A percentile compares a stretch with the other conserved stretches of the same genome.
phyloP scores from a whole-genome alignment of 2,113 vertebrate genomes.

The Naja naja region DNA sequence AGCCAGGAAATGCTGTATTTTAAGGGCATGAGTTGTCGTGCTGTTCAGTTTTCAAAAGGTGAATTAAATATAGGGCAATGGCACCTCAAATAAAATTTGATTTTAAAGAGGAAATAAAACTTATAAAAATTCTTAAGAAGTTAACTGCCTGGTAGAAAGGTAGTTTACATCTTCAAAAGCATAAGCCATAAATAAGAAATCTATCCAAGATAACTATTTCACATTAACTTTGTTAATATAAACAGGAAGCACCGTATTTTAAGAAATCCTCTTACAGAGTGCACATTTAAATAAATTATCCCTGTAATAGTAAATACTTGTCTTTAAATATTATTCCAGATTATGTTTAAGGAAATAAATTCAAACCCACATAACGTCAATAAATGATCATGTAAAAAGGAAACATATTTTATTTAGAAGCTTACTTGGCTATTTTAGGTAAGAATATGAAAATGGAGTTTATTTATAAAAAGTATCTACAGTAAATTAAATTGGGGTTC shows the following conservation, averaged over 20 bases:
- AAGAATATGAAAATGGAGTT: not conserved
- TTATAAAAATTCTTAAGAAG: not conserved
- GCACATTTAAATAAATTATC: slow-evolving; percentile 3
- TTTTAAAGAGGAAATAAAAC: not conserved
- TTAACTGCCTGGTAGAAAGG: not conserved
- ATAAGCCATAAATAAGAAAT: not conserved
- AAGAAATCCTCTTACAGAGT: not conserved
- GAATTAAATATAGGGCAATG: not conserved
- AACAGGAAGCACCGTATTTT: slow-evolving; percentile 25
- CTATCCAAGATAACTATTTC: not conserved
- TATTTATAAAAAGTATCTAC: not conserved
- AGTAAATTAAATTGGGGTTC: not conserved
- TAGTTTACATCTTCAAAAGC: not conserved
- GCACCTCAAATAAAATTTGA: not conserved
- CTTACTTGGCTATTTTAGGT: not conserved
- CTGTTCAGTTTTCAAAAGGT: not conserved
- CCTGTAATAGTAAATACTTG: not conserved
- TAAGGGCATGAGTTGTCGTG: not conserved
- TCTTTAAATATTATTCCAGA: not conserved
- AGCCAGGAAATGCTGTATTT: not conserved
- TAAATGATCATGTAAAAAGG: not conserved
- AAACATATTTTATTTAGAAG: slow-evolving; percentile 4
- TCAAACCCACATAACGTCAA: not conserved
- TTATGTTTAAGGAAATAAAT: not conserved
- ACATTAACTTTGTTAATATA: slow-evolving; percentile 15